Evolutionary conservation across 2,888 invertebrate species (phyloP), one percentile per base, ranked within the genome.

Genomic region (Watsonalla binaria): DNA sequence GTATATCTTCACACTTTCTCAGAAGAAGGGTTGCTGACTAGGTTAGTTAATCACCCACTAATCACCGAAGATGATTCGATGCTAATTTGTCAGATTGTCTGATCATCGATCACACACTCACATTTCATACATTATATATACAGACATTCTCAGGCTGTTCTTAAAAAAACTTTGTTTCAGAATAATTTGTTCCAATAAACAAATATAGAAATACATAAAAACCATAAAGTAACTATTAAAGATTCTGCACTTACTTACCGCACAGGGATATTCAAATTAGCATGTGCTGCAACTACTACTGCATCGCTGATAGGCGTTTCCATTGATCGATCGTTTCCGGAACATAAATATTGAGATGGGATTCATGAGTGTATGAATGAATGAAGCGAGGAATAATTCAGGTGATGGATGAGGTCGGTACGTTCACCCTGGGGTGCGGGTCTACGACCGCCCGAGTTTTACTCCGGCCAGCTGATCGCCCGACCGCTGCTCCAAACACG

Each of bases 361-460:
- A 86, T 84, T 84, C 84, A 77, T 68, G 70, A 66, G 72, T 73
- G 77, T 68, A 42, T 42, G 76, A 81, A 86, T 86, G 84, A 86
- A 86, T 87, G 84, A 85, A 82, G 75, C 78, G 79, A 77, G 74
- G 77, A 82, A 81, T 82, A 78, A 87, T 86, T 87, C 82, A 85
- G 82, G 81, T 85, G 86, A 80, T 79, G 76, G 74, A 78, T 80
- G 73, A 63, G 58, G 51, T 57, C 52, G 75, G 82, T 73, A 60
- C 86, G 74, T 86, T 86, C 75, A 86, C 83, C 88, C 79, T 65
- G 47, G 61, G 56, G 52, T 56, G 62, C 64, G 72, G 86, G 88
- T 84, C 86, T 82, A 64, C 76, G 89, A 88, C 89, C 90, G 86
- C 72, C 87, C 87, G 82, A 87, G 82, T 84, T 86, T 75, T 73